A percentile compares a stretch with the other conserved stretches of the same genome.
Conservation (phyloP, 1,140 invertebrate species). For the Zaprionus gabonicus region DNA sequence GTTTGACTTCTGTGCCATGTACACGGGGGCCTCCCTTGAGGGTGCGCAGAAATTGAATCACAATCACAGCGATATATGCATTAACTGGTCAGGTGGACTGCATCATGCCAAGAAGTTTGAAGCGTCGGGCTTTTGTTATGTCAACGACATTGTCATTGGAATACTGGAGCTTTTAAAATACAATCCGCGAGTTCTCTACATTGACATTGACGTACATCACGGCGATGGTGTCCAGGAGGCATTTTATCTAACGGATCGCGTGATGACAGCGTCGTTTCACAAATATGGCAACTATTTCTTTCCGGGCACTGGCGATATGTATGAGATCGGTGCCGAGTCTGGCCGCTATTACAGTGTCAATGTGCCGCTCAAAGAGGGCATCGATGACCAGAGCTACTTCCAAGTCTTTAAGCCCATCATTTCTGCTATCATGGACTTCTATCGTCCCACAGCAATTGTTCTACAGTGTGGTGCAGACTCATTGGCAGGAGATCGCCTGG, state of each 20-base stretch:
- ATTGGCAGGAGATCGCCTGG: slow-evolving; percentile 95
- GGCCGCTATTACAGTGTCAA: slow-evolving; percentile 98
- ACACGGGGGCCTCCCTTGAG: slow-evolving; percentile 97
- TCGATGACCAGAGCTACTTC: slow-evolving; percentile 97
- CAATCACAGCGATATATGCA: slow-evolving; percentile 97
- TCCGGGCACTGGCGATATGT: slow-evolving; percentile 99
- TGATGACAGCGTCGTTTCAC: slow-evolving; percentile 99
- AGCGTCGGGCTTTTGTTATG: slow-evolving; percentile 89
- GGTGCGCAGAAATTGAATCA: slow-evolving; percentile 98
- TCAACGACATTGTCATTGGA: slow-evolving; percentile 99
- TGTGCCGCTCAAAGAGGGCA: slow-evolving; percentile 98
- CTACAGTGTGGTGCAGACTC: slow-evolving; percentile 99
- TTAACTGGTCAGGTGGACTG: slow-evolving; percentile 99
- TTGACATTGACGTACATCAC: slow-evolving; percentile 99
- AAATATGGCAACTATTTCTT: slow-evolving; percentile 99
- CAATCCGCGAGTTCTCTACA: slow-evolving; percentile 97
- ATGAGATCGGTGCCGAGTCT: slow-evolving; percentile 96
- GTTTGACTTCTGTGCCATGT: slow-evolving; percentile 99
- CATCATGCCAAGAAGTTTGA: slow-evolving; percentile 99
- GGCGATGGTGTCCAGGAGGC: slow-evolving; percentile 99
- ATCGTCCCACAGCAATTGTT: slow-evolving; percentile 98
- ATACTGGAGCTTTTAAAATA: slow-evolving; percentile 98
- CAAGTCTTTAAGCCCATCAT: slow-evolving; percentile 98
- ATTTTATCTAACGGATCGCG: slow-evolving; percentile 98
- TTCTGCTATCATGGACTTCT: slow-evolving; percentile 97